These are phyloP conservation scores for Blastobasis adustella DNA, from an alignment of 2,888 invertebrate genomes.

Conservation along the genomic window DNA sequence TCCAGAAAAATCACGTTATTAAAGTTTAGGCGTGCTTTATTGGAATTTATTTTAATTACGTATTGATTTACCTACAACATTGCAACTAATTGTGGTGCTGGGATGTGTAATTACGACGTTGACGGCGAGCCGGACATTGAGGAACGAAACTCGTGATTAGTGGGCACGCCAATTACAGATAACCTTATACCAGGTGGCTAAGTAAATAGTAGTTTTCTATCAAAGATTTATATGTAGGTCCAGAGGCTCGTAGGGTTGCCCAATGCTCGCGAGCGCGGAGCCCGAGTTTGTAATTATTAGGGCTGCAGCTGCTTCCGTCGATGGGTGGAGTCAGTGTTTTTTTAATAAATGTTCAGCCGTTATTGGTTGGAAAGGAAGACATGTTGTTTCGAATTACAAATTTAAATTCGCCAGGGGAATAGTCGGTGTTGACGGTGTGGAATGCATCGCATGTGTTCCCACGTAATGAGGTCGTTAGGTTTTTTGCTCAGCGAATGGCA, in stretches of 20 bases:
- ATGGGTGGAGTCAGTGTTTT: conserved; percentile 57
- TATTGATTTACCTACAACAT: background rate
- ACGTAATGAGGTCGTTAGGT: conserved; percentile 37
- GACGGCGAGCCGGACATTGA: background rate
- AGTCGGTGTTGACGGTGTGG: conserved; percentile 52
- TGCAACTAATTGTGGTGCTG: background rate
- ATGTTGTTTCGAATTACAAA: conserved; percentile 54
- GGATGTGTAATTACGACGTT: background rate
- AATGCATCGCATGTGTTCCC: conserved; percentile 65
- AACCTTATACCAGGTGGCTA: conserved; percentile 23
- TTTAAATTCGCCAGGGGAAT: conserved; percentile 69
- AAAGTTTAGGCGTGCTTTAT: background rate
- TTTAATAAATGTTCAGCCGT: conserved; percentile 59
- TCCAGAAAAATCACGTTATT: no score
- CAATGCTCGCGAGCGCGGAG: conserved; percentile 41
- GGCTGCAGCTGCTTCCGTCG: conserved; percentile 69
- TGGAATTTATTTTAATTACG: background rate
- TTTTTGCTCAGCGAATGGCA: conserved; percentile 7
- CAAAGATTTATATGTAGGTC: conserved; percentile 16
- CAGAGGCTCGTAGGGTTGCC: conserved; percentile 30
- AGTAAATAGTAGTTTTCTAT: conserved; percentile 17
- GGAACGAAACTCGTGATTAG: conserved; percentile 10
- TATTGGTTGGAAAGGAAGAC: conserved; percentile 56
- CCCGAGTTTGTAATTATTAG: conserved; percentile 64
- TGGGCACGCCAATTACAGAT: conserved; percentile 7